phyloP scores from a whole-genome alignment of 2,888 invertebrate species.

The Tenthredo distinguenda region DNA sequence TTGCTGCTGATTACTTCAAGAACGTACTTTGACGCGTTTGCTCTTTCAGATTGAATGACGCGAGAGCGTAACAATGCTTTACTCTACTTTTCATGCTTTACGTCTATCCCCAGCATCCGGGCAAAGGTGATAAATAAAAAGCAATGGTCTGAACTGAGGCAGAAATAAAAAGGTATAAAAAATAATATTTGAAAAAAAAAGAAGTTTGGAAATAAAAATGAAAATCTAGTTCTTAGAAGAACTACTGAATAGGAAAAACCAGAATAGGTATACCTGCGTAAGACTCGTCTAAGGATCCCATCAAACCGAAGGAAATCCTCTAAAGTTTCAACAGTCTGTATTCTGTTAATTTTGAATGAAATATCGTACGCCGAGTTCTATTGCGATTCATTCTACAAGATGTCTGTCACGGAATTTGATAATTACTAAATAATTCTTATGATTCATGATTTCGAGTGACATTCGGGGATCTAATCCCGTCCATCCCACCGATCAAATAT shows the following conservation, averaged over 20 bases:
- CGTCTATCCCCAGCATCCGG: neutral
- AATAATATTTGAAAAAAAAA: neutral
- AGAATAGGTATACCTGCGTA: slow-evolving; percentile 11
- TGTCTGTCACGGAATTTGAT: slow-evolving; percentile 43
- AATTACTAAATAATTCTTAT: slow-evolving; percentile 44
- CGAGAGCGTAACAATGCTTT: slow-evolving; percentile 44
- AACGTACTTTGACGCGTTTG: slow-evolving; percentile 24
- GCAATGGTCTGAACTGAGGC: neutral
- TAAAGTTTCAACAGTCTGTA: neutral
- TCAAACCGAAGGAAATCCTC: neutral
- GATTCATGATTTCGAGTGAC: neutral
- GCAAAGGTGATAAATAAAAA: slow-evolving; percentile 35
- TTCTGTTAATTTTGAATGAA: neutral
- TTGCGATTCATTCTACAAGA: neutral
- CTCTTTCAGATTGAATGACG: slow-evolving; percentile 46
- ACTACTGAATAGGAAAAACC: neutral
- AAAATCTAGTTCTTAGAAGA: neutral
- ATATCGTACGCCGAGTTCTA: neutral
- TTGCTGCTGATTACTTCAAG: slow-evolving; percentile 34
- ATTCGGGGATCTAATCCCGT: neutral
- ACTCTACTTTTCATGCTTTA: slow-evolving; percentile 45
- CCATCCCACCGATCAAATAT: slow-evolving; percentile 35
- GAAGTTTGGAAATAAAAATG: neutral
- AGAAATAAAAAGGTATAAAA: neutral
- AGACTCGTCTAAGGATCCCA: neutral